phyloP scores from a whole-genome alignment of 2,113 vertebrate species.

The Hylia prasina region DNA sequence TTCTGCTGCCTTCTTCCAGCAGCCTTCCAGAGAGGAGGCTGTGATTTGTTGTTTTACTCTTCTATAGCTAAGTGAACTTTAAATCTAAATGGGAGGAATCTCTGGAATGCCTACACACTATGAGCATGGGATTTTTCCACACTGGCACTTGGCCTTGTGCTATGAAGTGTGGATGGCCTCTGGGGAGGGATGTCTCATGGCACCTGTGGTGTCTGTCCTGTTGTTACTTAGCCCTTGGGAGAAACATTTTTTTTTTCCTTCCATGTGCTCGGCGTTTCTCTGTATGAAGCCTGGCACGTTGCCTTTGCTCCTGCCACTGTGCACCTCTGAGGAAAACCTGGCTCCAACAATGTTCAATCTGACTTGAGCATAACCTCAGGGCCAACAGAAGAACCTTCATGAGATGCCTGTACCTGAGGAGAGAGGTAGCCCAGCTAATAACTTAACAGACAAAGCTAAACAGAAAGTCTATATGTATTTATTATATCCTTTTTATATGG shows the following conservation, averaged over 20 bases:
- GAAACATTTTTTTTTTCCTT: neutral
- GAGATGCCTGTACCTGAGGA: neutral
- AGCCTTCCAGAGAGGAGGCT: neutral
- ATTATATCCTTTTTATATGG: neutral
- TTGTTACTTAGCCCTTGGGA: neutral
- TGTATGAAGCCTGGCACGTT: neutral
- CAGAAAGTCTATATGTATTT: neutral
- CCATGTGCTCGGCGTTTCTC: fast-evolving
- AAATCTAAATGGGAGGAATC: neutral
- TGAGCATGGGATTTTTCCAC: neutral
- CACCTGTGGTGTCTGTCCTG: neutral
- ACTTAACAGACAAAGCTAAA: neutral
- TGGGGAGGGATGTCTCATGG: neutral
- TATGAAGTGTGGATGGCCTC: neutral
- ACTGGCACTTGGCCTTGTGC: neutral
- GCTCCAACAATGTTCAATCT: neutral
- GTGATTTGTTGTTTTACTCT: too few relatives aligned
- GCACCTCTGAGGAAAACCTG: neutral
- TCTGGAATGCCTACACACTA: neutral
- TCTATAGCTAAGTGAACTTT: neutral
- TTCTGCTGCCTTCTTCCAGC: neutral
- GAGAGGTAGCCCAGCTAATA: neutral
- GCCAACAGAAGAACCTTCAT: neutral
- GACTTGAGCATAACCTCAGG: neutral
- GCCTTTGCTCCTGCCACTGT: neutral